phyloP scores from a whole-genome alignment of 2,113 vertebrate species.

The Ovis canadensis region DNA sequence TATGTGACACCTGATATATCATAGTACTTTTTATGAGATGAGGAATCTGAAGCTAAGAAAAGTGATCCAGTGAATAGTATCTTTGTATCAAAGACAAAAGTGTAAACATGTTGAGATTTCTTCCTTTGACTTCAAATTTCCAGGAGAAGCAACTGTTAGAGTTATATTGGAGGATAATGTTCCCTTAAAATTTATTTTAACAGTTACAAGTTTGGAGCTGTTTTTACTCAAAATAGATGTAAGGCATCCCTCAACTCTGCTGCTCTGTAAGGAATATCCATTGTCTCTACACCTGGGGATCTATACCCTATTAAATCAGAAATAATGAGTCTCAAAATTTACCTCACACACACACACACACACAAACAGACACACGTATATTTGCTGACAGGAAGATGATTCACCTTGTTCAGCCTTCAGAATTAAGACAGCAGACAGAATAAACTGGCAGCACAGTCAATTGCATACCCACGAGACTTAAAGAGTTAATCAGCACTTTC shows the following conservation, averaged over 20 bases:
- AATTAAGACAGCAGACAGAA: background rate
- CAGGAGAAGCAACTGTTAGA: background rate
- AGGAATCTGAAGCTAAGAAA: background rate
- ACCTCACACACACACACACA: background rate
- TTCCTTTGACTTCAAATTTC: background rate
- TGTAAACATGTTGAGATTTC: background rate
- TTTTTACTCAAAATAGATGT: background rate
- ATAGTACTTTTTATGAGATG: background rate
- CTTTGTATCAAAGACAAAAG: background rate
- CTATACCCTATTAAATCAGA: background rate
- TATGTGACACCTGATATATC: fast-evolving
- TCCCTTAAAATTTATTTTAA: background rate
- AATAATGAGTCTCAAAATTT: background rate
- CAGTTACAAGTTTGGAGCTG: background rate
- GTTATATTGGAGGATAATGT: background rate
- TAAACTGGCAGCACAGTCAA: background rate
- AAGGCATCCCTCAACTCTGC: background rate
- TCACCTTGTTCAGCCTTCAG: background rate
- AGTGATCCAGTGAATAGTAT: background rate
- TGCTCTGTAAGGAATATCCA: background rate
- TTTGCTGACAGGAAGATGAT: background rate
- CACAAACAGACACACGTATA: background rate
- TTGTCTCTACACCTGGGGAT: background rate
- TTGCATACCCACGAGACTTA: background rate
- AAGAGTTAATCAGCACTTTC: background rate